Base-by-base conservation (phyloP, 2,113 vertebrate species). In the Ictidomys tridecemlineatus region DNA sequence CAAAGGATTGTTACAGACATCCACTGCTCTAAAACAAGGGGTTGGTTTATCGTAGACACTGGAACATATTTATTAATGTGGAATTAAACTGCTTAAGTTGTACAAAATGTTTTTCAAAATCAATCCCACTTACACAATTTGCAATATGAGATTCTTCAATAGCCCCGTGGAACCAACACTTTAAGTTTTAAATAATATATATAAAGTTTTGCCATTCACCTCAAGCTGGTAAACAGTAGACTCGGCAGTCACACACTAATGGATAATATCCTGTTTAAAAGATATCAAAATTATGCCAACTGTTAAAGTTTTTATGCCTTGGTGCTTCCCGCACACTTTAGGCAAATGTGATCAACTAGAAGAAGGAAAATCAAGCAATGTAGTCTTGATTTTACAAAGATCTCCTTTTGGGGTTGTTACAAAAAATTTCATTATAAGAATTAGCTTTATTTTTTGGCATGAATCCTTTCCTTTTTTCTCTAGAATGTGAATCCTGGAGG, bases 81-180 rank as follows among this genome's bases (percentile, higher is more conserved):
- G 37, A 94, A 90, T 92, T 90, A 90, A 89, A 48, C 79, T 84
- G 70, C 32, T 53, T 84, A 85, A 72, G 85, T 89, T 84, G 76
- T 13, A 95, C 37, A 91, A 72, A 82, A 78, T 26, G 8, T 8
- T 53, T 93, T 69, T 45, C 39, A 67, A 95, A 93, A 92, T 78
- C 92, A 97, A 92, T 97, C 80, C 61, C 11, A 77, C 42, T 74
- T 77, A 63, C 4, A 42, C 18, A 72, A 84, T 53, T 87, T 93
- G 77, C 42, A 61, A 72, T 89, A 70, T 89, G 82, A 96, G 97
- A 92, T 96, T 98, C 79, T 93, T 95, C 53, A 92, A 93, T 51
- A 96, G 80, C 61, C 24, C 69, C 85, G 37, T 73, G 30, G 37
- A 94, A 92, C 69, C 76, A 90, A 87, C 58, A 74, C 94, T 92